Base-by-base conservation (phyloP, 1,140 invertebrate genomes). In the Sarcophaga bullata region DNA sequence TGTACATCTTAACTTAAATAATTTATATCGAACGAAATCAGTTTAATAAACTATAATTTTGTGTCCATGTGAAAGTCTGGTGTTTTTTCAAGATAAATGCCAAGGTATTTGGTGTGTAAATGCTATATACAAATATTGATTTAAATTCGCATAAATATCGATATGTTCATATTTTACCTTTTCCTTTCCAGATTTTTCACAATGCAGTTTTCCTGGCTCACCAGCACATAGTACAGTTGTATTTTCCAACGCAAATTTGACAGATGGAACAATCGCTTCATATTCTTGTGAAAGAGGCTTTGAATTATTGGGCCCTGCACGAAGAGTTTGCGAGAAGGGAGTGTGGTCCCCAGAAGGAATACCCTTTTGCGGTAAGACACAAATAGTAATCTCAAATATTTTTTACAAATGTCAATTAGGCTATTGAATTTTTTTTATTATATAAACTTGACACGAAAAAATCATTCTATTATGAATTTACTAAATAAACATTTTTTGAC, bases 261-360 rank as follows among this genome's bases (percentile, higher is more conserved):
- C 90, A 0, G 90, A 93, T 52, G 95, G 95, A 17, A 94, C 95
- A 6, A 93, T 96, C 0, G 96, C 96, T 6, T 96, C 94, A 0
- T 98, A 98, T 88, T 92, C 93, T 15, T 98, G 97, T 87, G 97
- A 98, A 86, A 91, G 95, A 62, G 97, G 97, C 11, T 98, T 98
- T 89, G 97, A 98, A 89, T 92, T 98, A 0, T 91, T 98, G 1
- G 97, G 97, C 4, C 97, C 97, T 3, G 92, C 95, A 0, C 90
- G 96, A 80, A 92, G 97, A 81, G 92, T 95, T 15, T 98, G 97
- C 87, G 92, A 93, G 37, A 94, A 95, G 85, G 95, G 95, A 3
- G 93, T 92, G 50, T 98, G 97, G 97, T 91, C 92, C n/a, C 97
- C 97, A 0, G 95, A 96, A 87, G 97, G 97, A 81, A 96, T 98